A percentile compares a stretch with the other conserved stretches of the same genome.
phyloP scores from a whole-genome alignment of 1,140 invertebrate species.

The Hyposmocoma kahamanoa region DNA sequence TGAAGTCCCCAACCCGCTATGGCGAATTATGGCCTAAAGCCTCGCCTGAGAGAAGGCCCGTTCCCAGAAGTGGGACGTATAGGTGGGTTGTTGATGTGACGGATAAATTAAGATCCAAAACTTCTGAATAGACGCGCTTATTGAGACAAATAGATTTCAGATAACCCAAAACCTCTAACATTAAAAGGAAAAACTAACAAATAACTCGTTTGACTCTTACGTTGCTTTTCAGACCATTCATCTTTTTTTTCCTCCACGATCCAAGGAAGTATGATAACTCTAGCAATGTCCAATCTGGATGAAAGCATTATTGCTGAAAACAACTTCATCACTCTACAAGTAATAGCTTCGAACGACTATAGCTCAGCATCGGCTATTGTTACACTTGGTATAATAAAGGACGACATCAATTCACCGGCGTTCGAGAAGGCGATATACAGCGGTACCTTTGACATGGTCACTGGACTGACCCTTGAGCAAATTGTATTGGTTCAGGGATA shows the following conservation, averaged over 20 bases:
- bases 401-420: slow-evolving; percentile 31
- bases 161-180: neutral
- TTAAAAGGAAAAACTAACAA: neutral
- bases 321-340: slow-evolving; percentile 26
- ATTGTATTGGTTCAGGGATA: slow-evolving; percentile 31
- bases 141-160: too few species aligned
- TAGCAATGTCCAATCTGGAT: slow-evolving; percentile 28
- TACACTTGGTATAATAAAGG: slow-evolving; percentile 35
- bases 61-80: too few species aligned
- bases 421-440: slow-evolving; percentile 28
- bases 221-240: slow-evolving; percentile 22
- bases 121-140: too few species aligned
- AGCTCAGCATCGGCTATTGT: slow-evolving; percentile 23
- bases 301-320: slow-evolving; percentile 25
- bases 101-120: too few species aligned
- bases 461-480: slow-evolving; percentile 19
- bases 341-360: slow-evolving; percentile 23
- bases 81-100: too few species aligned
- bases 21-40: too few species aligned
- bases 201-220: neutral
- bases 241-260: slow-evolving; percentile 20
- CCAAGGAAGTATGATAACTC: slow-evolving; percentile 16
- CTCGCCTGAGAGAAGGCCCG: too few species aligned
- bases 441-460: slow-evolving; percentile 20
- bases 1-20: too few species aligned